Conservation (phyloP, 2,888 invertebrate species). For the Thymelicus acteon region DNA sequence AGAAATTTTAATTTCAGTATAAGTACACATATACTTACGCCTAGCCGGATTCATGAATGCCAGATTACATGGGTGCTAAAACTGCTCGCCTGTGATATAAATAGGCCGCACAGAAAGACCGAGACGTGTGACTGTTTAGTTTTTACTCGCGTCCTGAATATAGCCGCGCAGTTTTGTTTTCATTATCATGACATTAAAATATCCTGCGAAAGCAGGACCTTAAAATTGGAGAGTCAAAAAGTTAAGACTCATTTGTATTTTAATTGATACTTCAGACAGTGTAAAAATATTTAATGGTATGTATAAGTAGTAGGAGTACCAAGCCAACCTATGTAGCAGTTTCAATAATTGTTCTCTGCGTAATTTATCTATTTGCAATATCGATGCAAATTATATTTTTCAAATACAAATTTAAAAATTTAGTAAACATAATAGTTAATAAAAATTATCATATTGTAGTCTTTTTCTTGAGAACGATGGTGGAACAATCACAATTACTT, state of each 20-base stretch:
- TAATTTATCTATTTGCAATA: not conserved
- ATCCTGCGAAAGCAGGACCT: not conserved
- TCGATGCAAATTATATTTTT: not conserved
- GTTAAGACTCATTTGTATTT: not conserved
- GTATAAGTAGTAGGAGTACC: not conserved
- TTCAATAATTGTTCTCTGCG: not conserved
- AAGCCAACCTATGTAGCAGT: not conserved
- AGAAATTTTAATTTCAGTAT: no score
- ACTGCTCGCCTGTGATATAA: constrained; percentile 17
- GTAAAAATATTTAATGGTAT: not conserved
- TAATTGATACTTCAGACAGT: no score
- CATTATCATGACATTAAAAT: not conserved
- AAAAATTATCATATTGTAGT: no score
- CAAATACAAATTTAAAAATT: not conserved
- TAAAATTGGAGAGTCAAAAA: not conserved
- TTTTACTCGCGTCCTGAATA: not conserved
- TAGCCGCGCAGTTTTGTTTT: not conserved
- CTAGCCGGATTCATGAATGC: not conserved
- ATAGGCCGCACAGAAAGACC: not conserved
- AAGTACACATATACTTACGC: no score
- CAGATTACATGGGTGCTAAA: constrained; percentile 24
- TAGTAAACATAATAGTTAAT: no score
- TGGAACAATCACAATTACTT: no score
- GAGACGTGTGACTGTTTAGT: constrained; percentile 4
- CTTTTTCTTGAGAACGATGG: no score